phyloP scores from a whole-genome alignment of 2,888 invertebrate species.

The Eurois occulta region DNA sequence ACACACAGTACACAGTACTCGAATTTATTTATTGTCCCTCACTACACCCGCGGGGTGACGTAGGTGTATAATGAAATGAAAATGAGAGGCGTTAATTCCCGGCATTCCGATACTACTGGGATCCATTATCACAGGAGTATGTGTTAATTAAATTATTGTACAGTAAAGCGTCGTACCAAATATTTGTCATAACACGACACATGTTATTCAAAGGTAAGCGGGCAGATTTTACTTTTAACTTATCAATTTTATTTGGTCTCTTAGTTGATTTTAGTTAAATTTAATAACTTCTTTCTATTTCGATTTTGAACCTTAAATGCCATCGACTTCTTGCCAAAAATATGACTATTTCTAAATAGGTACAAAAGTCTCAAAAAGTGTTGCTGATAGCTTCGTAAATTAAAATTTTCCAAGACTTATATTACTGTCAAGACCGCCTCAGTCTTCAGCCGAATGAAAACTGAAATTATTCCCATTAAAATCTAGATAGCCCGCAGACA shows the following conservation, averaged over 20 bases:
- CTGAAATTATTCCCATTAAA: constrained; percentile 14
- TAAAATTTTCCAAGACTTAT: constrained; percentile 20
- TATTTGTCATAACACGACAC: background rate
- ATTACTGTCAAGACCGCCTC: background rate
- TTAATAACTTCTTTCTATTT: background rate
- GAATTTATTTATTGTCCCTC: constrained; percentile 21
- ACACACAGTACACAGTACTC: constrained; percentile 23
- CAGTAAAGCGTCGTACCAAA: constrained; percentile 7
- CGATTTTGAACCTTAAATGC: background rate
- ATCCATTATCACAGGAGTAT: constrained; percentile 33
- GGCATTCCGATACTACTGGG: constrained; percentile 33
- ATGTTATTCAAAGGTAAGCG: background rate
- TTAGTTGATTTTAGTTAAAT: background rate
- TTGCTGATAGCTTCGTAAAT: constrained; percentile 34
- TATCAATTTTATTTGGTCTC: background rate
- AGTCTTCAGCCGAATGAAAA: constrained; percentile 4
- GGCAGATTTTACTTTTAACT: background rate
- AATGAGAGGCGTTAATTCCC: constrained; percentile 33
- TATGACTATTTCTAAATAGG: background rate
- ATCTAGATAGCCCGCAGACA: constrained; percentile 16
- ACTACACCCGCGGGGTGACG: constrained; percentile 30
- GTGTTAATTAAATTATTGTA: constrained; percentile 31
- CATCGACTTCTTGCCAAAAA: background rate
- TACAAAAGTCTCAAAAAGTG: background rate
- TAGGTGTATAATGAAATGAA: constrained; percentile 37